Base-by-base conservation (phyloP, 2,888 invertebrate species). In the Anarsia innoxiella region DNA sequence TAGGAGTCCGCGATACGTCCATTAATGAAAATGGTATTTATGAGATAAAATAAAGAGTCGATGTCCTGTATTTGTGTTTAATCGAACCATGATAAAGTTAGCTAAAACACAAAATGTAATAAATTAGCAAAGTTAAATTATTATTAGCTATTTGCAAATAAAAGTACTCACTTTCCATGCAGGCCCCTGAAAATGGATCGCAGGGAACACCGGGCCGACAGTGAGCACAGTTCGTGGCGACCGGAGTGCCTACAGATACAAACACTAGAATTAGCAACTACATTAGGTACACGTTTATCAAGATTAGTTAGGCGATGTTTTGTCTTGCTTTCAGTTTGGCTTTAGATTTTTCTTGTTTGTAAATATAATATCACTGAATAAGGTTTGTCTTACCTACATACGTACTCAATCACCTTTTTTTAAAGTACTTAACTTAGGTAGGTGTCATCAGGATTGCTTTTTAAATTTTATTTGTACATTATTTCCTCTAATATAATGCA, bases 201-300 rank as follows among this genome's bases (percentile, higher is more conserved):
- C 94, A 95, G 19, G 88, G 86, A 31, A 90, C 88, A 45, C 93
- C 94, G 23, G 91, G 89, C 38, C 93, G 91, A 64, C 94, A 94
- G 55, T 94, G 92, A 46, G 88, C 89, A 64, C 93, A 93, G 50
- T 89, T 90, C 5, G 70, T 59, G 15, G 64, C 50, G 8, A 70
- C 69, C 33, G 61, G 66, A 35, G 64, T 64, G 43, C 55, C 67
- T 61, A 43, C 13, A 49, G n/a, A n/a, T n/a, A n/a, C n/a, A n/a
- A 15, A 38, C 8, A 23, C 10, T 12, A 31, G 6, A 23, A n/a
- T n/a, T n/a, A n/a, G n/a, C n/a, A n/a, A n/a, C n/a, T n/a, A n/a
- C n/a, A n/a, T n/a, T n/a, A n/a, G n/a, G n/a, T n/a, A n/a, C n/a
- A n/a, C n/a, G n/a, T n/a, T n/a, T n/a, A n/a, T n/a, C n/a, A n/a